Evolutionary conservation across 1,140 invertebrate genomes (phyloP).

Genomic region (Piezodorus guildinii): DNA sequence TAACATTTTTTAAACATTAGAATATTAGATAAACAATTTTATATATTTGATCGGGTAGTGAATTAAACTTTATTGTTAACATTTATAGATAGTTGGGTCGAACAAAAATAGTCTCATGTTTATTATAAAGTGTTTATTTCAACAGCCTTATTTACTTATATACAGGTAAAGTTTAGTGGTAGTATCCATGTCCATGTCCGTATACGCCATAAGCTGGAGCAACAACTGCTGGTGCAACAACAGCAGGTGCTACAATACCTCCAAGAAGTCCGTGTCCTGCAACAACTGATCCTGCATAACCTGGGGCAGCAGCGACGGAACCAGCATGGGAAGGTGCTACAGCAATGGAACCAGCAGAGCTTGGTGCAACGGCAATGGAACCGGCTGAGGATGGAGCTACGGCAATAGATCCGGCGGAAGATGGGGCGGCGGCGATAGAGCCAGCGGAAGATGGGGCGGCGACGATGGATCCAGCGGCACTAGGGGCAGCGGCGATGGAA

Average conservation of each 20-base stretch:
- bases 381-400: background rate
- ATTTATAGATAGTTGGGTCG: no score
- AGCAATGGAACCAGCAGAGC: background rate
- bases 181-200: background rate
- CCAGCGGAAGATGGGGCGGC: background rate
- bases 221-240: background rate
- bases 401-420: background rate
- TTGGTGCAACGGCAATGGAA: background rate
- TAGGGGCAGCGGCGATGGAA: background rate
- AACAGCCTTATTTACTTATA: constrained; percentile 5
- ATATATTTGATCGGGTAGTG: no score
- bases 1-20: no score
- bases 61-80: no score
- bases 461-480: background rate
- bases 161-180: background rate
- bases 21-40: no score
- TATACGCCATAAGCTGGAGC: background rate
- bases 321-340: background rate
- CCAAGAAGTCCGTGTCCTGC: background rate
- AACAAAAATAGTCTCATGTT: background rate
- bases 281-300: background rate
- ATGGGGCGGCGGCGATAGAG: background rate
- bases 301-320: background rate
- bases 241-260: background rate
- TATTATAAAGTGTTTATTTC: background rate